Base-by-base conservation (phyloP, 2,888 invertebrate genomes). In the Synanthedon myopaeformis region DNA sequence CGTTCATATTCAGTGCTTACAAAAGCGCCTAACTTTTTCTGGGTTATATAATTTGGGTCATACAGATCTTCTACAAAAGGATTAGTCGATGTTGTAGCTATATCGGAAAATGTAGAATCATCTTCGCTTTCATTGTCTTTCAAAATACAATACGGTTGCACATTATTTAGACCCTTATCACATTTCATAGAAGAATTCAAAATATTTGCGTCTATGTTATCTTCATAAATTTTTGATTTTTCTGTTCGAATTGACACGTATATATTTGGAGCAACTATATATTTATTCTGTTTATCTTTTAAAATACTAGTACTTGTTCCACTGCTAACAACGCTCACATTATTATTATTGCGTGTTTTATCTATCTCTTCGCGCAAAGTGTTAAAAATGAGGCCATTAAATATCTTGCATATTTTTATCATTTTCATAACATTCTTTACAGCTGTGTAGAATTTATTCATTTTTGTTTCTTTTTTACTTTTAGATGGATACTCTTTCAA, bases 211-310 rank as follows among this genome's bases (percentile, higher is more conserved):
- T 6, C 19, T 35, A 42, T 2, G 61, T 53, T 19, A 54, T 51
- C 35, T 17, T 54, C n/a, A 51, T 54, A 41, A 19, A 49, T 12
- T 56, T 59, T 62, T 48, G 68, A 61, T 63, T 75, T 79, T 65
- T 84, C 83, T 45, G 78, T 78, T 59, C 65, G 67, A 41, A 84
- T 58, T 8, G 84, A 81, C 0, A 84, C 82, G 5, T 79, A 75
- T 60, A 85, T 79, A 58, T 64, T 79, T 70, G 82, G 77, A 11
- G 85, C 85, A 53, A 84, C 73, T 42, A 85, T 82, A 42, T 78
- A 70, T 61, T 78, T 81, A 55, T 80, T 74, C 54, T 72, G 61
- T 52, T 67, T 67, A 55, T 80, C 76, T 48, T 68, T 51, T 55
- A 71, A 56, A 48, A 67, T 58, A 13, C 13, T 13, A 8, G 13